Base-by-base conservation (phyloP, 2,888 invertebrate species). In the Rhamphomyia laevipes region DNA sequence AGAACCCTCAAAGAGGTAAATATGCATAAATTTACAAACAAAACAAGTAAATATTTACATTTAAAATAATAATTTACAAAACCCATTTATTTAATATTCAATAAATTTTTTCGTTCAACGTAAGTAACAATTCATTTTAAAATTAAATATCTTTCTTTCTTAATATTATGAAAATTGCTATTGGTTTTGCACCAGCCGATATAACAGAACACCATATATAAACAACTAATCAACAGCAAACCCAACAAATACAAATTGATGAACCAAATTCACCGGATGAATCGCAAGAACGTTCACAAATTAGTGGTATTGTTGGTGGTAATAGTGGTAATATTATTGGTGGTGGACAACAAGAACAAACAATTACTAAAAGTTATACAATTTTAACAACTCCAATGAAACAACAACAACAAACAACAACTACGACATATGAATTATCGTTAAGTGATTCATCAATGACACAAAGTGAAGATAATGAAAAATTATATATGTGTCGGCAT, bases 401-500 rank as follows among this genome's bases (percentile, higher is more conserved):
- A 50, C 46, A n/a, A n/a, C n/a, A n/a, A n/a, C n/a, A 51, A 41
- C 43, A 43, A 9, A 62, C 62, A 44, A 64, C 67, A 54, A 68
- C 66, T 18, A 61, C 61, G 23, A 62, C 62, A 6, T 68, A 70
- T 48, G 70, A 70, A 50, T 58, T 70, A 38, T 66, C 68, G 37
- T 50, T 68, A 51, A 69, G 71, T 55, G 70, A 70, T 53, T 63
- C 65, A 1, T 65, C 62, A 51, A 61, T 63, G 63, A 68, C 65
- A 55, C 68, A 63, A 49, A 61, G 59, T 55, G 72, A 67, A 53
- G 76, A 75, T 57, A 73, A 74, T 48, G 71, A 66, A 27, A 77
- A 77, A 50, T 75, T 77, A 63, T 87, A 86, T 69, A 79, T 84
- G 45, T 88, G 88, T 63, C 77, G 85, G 46, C 86, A 86, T 65